Conservation (phyloP, 1,140 invertebrate species). For the Galleria mellonella region DNA sequence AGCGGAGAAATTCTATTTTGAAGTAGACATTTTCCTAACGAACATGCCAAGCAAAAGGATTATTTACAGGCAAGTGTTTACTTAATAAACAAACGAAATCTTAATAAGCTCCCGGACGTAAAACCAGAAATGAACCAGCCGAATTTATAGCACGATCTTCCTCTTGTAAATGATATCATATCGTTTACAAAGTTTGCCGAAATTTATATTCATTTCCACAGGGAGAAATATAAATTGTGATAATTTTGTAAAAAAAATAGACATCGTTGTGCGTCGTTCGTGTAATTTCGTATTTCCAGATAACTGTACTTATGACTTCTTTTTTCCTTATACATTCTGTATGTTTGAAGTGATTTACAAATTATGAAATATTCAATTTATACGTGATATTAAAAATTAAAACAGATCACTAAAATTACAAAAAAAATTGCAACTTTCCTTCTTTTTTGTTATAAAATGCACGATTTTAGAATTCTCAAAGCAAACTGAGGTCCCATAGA, state of each 20-base stretch:
- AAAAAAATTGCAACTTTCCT: no score
- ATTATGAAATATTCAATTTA: no score
- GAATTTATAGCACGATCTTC: conserved; percentile 28
- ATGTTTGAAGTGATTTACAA: no score
- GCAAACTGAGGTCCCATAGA: no score
- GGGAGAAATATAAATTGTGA: conserved; percentile 11
- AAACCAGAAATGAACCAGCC: conserved; percentile 8
- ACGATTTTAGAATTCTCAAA: no score
- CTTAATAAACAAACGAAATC: background rate
- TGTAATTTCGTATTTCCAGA: no score
- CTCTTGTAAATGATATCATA: conserved; percentile 36
- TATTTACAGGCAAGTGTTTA: conserved; percentile 52
- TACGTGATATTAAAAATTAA: no score
- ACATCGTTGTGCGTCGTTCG: no score
- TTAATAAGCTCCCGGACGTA: conserved; percentile 1
- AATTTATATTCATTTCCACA: conserved; percentile 37
- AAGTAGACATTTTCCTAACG: conserved; percentile 66
- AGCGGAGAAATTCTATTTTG: conserved; percentile 64
- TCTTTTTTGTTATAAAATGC: no score
- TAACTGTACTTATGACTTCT: no score
- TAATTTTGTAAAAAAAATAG: conserved; percentile 6
- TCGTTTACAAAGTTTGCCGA: conserved; percentile 28
- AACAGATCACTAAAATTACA: no score
- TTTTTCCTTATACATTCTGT: no score
- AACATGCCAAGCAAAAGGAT: conserved; percentile 62